Evolutionary conservation across 2,888 invertebrate species (phyloP).

Genomic region (Mesorhabditis sp.): DNA sequence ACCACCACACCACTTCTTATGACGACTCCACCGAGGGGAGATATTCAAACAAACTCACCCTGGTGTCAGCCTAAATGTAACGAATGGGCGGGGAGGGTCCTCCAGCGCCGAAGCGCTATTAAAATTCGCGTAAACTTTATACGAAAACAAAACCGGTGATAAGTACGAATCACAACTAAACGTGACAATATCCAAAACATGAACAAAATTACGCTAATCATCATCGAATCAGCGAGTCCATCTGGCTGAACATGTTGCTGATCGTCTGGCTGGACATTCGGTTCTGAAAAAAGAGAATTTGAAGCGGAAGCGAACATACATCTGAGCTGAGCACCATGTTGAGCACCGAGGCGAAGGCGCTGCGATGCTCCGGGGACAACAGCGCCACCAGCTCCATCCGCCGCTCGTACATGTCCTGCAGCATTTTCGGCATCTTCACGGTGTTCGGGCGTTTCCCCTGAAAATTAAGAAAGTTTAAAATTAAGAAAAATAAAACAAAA

Average conservation of each 20-base stretch:
- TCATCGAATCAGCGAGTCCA: not conserved
- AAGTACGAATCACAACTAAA: not conserved
- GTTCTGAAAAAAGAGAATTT: no score
- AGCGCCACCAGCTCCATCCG: conserved; percentile 27
- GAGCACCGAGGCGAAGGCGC: conserved; percentile 25
- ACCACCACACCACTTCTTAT: not conserved
- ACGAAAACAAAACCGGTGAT: not conserved
- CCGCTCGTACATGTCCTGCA: conserved; percentile 30
- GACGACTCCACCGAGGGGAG: not conserved
- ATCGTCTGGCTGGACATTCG: no score
- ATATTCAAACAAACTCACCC: not conserved
- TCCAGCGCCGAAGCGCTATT: no score
- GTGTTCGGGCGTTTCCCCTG: conserved; percentile 2
- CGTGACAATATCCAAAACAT: not conserved
- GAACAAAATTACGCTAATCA: not conserved
- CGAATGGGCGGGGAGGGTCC: no score
- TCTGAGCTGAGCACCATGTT: conserved; percentile 18
- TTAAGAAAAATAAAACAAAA: not conserved
- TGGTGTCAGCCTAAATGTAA: no score
- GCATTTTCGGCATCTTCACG: conserved; percentile 15
- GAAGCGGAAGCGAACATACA: no score
- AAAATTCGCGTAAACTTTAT: no score
- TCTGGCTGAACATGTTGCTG: no score
- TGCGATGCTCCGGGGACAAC: conserved; percentile 29
- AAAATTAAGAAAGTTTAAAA: conserved; percentile 5